Evolutionary conservation across 2,113 vertebrate genomes (phyloP).

Genomic region (Chaetodon trifascialis): DNA sequence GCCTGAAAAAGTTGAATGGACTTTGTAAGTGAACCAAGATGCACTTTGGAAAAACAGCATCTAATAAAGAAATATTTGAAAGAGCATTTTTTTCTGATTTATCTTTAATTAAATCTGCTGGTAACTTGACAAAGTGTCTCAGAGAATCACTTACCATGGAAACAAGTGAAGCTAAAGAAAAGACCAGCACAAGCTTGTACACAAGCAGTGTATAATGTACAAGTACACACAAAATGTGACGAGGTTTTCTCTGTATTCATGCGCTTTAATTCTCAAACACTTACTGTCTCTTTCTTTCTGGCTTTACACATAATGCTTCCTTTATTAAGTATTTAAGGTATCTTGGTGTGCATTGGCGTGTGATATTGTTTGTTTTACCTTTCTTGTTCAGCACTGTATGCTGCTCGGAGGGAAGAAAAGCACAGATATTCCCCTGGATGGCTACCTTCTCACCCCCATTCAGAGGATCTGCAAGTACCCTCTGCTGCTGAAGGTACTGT

Average conservation of each 20-base stretch:
- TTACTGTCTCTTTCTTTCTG: background rate
- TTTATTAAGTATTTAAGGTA: background rate
- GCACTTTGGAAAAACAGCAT: background rate
- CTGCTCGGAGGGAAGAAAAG: slow-evolving; percentile 97
- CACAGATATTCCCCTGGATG: slow-evolving; percentile 96
- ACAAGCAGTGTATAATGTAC: background rate
- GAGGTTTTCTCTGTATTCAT: background rate
- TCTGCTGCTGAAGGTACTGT: slow-evolving; percentile 93
- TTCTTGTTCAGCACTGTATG: slow-evolving; percentile 92
- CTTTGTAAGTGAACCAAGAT: background rate
- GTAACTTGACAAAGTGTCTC: background rate
- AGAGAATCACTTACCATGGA: background rate
- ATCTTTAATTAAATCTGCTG: background rate
- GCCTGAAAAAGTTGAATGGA: background rate
- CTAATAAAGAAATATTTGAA: background rate
- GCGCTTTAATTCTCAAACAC: background rate
- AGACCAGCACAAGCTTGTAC: background rate
- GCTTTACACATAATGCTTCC: background rate
- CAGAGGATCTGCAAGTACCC: slow-evolving; percentile 99
- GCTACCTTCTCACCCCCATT: slow-evolving; percentile 96
- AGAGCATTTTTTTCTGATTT: background rate
- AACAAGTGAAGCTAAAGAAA: background rate
- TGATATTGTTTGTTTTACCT: slow-evolving; percentile 9
- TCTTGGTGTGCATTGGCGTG: background rate
- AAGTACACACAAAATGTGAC: background rate